Base-by-base conservation (phyloP, 2,888 invertebrate genomes). In the Chloroclystis v-ata region DNA sequence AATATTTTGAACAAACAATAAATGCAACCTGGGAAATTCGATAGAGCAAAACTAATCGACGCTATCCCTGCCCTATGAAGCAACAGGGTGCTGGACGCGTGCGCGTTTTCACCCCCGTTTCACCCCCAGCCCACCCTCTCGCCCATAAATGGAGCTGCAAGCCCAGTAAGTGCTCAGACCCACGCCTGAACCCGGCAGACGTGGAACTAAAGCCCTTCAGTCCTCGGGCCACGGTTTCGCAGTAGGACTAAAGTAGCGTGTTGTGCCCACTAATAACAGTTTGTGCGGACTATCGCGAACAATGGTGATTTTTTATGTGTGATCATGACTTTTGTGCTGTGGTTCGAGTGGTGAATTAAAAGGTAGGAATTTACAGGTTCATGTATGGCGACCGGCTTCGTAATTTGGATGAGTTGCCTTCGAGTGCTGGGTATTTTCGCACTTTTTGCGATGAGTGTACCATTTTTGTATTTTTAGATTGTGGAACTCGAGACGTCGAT, bases 81-180 rank as follows among this genome's bases (percentile, higher is more conserved):
- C 86, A 86, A 86, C 86, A 86, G 86, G 86, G 86, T 86, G 81
- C 78, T 73, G 75, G 77, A 85, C 86, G 86, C 86, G 76, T 86
- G 86, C 86, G 86, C 86, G 84, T 69, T 74, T 43, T 43, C 43
- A 10, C 46, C 49, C 49, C 29, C 42, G 35, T 30, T 8, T 43
- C 43, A 50, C 49, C 49, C 49, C 14, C 42, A 26, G 26, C 62
- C 74, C 71, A 73, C 75, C 83, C 82, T 72, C 38, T 53, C 41
- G 52, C 52, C 64, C 57, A 79, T 84, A 85, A 82, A 84, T 69
- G 63, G 72, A 59, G 65, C 61, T 62, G 70, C 72, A 65, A 75
- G 67, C 62, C 63, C 59, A 67, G 56, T 69, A 55, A 58, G 69
- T 61, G 63, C 72, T 77, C 85, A 85, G 63, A 82, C 66, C 70